phyloP scores from a whole-genome alignment of 2,888 invertebrate species.

The Antitype chi region DNA sequence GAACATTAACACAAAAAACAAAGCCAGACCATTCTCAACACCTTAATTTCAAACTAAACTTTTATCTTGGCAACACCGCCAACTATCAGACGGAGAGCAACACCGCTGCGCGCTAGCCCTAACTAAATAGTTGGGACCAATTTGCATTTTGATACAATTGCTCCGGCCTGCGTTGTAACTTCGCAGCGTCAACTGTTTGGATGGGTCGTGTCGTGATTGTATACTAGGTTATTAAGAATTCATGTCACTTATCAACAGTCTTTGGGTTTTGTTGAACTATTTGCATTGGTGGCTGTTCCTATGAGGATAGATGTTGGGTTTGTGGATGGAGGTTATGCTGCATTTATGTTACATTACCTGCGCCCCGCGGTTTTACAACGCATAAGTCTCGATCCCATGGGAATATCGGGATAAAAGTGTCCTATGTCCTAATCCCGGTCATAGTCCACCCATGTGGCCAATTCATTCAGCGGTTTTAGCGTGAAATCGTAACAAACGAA shows the following conservation, averaged over 20 bases:
- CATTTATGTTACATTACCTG: neutral
- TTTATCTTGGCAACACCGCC: constrained; percentile 28
- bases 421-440: no score
- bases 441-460: no score
- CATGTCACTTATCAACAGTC: constrained; percentile 47
- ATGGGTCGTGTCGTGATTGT: constrained; percentile 50
- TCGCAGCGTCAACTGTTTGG: constrained; percentile 62
- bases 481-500: no score
- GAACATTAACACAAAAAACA: neutral
- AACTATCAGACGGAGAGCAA: neutral
- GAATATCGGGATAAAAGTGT: no score
- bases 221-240: constrained; percentile 60
- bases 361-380: no score
- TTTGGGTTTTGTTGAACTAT: constrained; percentile 15
- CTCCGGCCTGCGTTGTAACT: constrained; percentile 59
- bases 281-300: constrained; percentile 6
- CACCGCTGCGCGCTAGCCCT: constrained; percentile 52
- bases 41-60: constrained; percentile 16
- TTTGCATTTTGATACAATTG: constrained; percentile 71
- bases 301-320: constrained; percentile 5
- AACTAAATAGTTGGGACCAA: constrained; percentile 67
- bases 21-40: neutral
- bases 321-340: neutral
- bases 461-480: no score
- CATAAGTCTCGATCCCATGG: no score